Evolutionary conservation across 1,140 invertebrate genomes (phyloP).

Genomic region (Copidosoma floridanum): DNA sequence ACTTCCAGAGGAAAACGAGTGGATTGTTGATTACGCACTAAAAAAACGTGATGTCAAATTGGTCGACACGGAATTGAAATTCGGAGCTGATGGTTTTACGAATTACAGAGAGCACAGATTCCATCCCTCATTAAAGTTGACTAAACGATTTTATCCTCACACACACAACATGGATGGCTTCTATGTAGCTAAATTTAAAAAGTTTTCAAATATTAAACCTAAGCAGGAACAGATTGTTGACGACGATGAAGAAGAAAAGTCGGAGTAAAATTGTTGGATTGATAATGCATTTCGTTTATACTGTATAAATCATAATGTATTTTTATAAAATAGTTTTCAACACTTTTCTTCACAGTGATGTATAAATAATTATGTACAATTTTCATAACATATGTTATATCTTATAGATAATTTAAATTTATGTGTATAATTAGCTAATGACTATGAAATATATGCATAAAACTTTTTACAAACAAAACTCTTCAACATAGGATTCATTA

Average conservation of each 20-base stretch:
- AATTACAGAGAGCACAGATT: conserved; percentile 87
- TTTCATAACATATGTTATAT: conserved; percentile 20
- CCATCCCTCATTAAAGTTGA: conserved; percentile 88
- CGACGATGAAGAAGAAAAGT: conserved; percentile 22
- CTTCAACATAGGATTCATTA: no score
- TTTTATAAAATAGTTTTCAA: conserved; percentile 27
- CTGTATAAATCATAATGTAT: conserved; percentile 18
- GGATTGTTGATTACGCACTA: conserved; percentile 93
- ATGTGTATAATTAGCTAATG: conserved; percentile 19
- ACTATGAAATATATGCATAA: conserved; percentile 11
- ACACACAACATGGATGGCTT: conserved; percentile 99
- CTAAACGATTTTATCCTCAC: conserved; percentile 94
- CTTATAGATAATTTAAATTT: conserved; percentile 30
- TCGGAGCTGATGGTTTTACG: conserved; percentile 93
- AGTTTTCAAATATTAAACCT: conserved; percentile 84
- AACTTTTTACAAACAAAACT: conserved; percentile 3
- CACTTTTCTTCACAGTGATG: conserved; percentile 10
- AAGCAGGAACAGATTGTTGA: conserved; percentile 30
- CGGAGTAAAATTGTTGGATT: conserved; percentile 23
- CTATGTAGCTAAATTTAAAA: conserved; percentile 98
- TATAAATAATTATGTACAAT: conserved; percentile 25
- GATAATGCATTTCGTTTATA: conserved; percentile 13
- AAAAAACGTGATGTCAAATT: conserved; percentile 93
- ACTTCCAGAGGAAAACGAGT: conserved; percentile 97
- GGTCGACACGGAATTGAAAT: conserved; percentile 89